Base-by-base conservation (phyloP, 2,888 invertebrate species). In the Polyommatus iphigenia region DNA sequence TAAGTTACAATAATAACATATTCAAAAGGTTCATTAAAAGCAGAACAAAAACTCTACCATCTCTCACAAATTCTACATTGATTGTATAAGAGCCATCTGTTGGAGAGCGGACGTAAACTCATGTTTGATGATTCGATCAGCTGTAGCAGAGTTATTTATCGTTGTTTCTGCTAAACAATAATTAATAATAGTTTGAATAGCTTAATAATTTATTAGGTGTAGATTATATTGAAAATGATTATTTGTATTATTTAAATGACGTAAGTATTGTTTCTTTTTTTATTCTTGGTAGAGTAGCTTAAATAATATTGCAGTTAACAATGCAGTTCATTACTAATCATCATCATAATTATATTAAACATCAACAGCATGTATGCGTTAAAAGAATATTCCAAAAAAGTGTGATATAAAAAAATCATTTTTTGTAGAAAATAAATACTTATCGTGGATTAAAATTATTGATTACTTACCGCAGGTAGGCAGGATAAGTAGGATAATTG, bases 31-130 rank as follows among this genome's bases (percentile, higher is more conserved):
- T 59, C 20, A 62, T 62, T 62, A 0, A 24, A 24, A 20, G 62
- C n/a, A n/a, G 4, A 54, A 18, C 54, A 59, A 59, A 59, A 59
- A 20, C 59, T 57, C 57, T 20, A 59, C 20, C 7, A 7, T n/a
- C 18, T 5, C 54, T 54, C 18, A 4, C 5, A 18, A 54, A 54
- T 13, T 62, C 3, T 59, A 59, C 59, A 24, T 62, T 62, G 4
- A 62, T 5, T 3, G 62, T 62, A n/a, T 29, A 36, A 83, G 79
- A 88, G 90, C 90, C 91, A 92, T 91, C 91, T 91, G 78, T 84
- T 79, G 87, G 79, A 81, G 88, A 91, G 91, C 84, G 85, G 91
- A 81, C 71, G 3, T 20, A 77, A 77, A 18, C 67, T n/a, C 7
- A 0, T 54, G 29, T 73, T 10, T 20, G n/a, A 76, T 32, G 46